Conservation (phyloP, 2,797 vertebrate species). For the Phalanger gymnotis region DNA sequence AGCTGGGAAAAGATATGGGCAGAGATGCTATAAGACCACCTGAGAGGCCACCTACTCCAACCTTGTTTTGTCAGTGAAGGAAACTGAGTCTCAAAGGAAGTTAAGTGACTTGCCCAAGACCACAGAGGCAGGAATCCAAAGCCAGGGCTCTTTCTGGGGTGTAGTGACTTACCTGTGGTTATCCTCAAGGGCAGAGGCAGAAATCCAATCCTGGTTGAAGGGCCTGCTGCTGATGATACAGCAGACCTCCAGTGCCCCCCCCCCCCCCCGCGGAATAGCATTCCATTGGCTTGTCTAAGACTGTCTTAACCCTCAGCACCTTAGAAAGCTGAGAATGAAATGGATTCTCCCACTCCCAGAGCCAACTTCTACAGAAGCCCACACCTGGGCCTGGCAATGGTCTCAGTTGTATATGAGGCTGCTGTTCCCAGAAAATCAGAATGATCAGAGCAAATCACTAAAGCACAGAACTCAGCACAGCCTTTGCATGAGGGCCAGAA, state of each 20-base stretch:
- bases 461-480: not conserved
- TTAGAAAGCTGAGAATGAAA: constrained; percentile 42
- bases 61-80: not conserved
- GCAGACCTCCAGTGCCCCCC: constrained; percentile 51
- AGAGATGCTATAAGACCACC: not conserved
- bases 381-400: not conserved
- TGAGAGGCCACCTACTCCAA: not conserved
- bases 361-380: not conserved
- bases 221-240: constrained; percentile 37
- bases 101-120: too few species aligned
- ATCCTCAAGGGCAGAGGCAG: not conserved
- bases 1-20: not conserved
- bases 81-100: not conserved
- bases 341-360: not conserved
- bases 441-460: not conserved
- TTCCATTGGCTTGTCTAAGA: constrained; percentile 59
- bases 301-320: constrained; percentile 59
- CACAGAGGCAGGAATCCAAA: not conserved
- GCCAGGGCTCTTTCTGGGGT: not conserved
- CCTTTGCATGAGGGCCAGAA: not conserved
- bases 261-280: constrained; percentile 27
- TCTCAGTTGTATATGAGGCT: not conserved
- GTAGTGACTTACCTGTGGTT: not conserved
- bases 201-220: not conserved
- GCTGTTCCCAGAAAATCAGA: not conserved